Conservation (phyloP, 2,888 invertebrate species). For the Parascotia fuliginaria region DNA sequence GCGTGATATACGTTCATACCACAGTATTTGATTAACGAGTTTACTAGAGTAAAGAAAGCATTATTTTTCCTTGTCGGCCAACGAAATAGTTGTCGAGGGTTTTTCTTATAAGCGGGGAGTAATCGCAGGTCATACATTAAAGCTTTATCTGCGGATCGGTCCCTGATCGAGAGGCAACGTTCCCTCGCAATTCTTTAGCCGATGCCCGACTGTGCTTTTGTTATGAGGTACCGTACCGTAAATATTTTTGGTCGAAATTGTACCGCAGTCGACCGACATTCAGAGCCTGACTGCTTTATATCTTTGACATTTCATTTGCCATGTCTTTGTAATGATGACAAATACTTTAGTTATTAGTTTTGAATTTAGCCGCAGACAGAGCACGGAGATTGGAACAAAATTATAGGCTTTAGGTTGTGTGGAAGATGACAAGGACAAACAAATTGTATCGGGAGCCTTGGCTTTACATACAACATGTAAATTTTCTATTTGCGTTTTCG, state of each 20-base stretch:
- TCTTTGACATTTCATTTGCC: not conserved
- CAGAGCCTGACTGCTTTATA: not conserved
- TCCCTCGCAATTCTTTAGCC: slow-evolving; percentile 14
- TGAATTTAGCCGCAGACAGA: no score
- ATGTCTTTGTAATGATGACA: not conserved
- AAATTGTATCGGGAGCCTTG: no score
- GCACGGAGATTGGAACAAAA: no score
- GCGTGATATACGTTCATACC: not conserved
- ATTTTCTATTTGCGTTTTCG: no score
- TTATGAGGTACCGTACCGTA: slow-evolving; percentile 2
- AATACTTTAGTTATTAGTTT: not conserved
- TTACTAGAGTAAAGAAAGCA: slow-evolving; percentile 5
- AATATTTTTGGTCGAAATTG: not conserved
- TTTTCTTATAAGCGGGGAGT: slow-evolving; percentile 29
- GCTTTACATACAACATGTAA: no score
- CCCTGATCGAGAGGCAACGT: slow-evolving; percentile 21
- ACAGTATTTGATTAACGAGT: slow-evolving; percentile 11
- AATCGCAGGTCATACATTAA: slow-evolving; percentile 38
- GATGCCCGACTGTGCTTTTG: slow-evolving; percentile 12
- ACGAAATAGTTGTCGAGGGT: slow-evolving; percentile 26
- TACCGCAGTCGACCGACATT: not conserved
- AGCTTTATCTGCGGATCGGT: slow-evolving; percentile 33
- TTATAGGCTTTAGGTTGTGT: no score
- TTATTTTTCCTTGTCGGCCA: slow-evolving; percentile 10
- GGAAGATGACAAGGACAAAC: no score